Evolutionary conservation across 2,797 vertebrate genomes (phyloP).

Genomic region (Gallinago stenura): DNA sequence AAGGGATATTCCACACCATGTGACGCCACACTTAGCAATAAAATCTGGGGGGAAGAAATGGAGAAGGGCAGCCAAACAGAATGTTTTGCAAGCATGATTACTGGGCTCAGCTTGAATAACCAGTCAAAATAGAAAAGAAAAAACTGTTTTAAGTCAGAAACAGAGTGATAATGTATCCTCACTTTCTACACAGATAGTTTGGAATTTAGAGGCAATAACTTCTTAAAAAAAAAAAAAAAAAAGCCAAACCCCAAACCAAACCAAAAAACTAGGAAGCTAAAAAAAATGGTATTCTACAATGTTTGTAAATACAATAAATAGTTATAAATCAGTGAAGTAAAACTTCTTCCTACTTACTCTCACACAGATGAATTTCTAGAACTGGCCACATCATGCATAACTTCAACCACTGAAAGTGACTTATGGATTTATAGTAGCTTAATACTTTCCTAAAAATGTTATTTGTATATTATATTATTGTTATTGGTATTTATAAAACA

Average conservation of each 20-base stretch:
- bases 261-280: background rate
- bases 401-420: background rate
- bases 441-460: background rate
- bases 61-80: background rate
- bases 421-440: background rate
- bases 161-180: rapidly evolving
- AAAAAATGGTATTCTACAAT: rapidly evolving
- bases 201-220: background rate
- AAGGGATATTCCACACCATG: background rate
- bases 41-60: background rate
- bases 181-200: background rate
- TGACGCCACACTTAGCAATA: rapidly evolving
- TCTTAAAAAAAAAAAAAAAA: background rate
- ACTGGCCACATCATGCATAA: rapidly evolving
- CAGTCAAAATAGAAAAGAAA: background rate
- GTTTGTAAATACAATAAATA: background rate
- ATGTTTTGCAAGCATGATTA: background rate
- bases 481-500: background rate
- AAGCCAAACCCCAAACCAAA: background rate
- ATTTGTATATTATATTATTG: background rate
- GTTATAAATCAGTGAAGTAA: background rate
- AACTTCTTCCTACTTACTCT: background rate
- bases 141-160: background rate
- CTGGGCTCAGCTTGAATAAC: rapidly evolving
- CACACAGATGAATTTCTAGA: background rate